Evolutionary conservation across 2,888 invertebrate species (phyloP).

Genomic region (Acanthacorydalis orientalis): DNA sequence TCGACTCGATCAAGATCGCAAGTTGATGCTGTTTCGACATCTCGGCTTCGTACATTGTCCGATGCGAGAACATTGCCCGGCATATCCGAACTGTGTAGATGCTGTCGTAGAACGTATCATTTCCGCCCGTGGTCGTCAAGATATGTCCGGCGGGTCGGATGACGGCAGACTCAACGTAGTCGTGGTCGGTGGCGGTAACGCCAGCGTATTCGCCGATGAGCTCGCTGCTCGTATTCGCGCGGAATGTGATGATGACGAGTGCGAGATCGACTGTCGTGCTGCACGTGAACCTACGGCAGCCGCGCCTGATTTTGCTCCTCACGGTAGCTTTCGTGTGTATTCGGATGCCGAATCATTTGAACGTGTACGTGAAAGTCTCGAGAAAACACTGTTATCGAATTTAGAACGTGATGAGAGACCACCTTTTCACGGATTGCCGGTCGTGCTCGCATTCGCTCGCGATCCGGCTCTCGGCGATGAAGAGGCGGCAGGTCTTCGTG

Average conservation of each 20-base stretch:
- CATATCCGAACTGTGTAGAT: slow-evolving; percentile 69
- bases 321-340: slow-evolving; percentile 81
- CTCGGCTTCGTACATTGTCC: slow-evolving; percentile 92
- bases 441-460: slow-evolving; percentile 81
- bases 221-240: slow-evolving; percentile 72
- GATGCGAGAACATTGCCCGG: slow-evolving; percentile 85
- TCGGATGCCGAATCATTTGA: slow-evolving; percentile 84
- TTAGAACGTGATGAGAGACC: slow-evolving; percentile 77
- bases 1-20: slow-evolving; percentile 85
- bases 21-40: slow-evolving; percentile 87
- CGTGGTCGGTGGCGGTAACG: slow-evolving; percentile 50
- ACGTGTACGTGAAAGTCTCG: slow-evolving; percentile 77
- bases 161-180: slow-evolving; percentile 71
- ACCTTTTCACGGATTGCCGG: slow-evolving; percentile 72
- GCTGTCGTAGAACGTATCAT: slow-evolving; percentile 55
- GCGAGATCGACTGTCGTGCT: slow-evolving; percentile 60
- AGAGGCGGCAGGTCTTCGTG: slow-evolving; percentile 67
- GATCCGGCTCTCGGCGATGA: slow-evolving; percentile 70
- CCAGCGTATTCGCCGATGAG: slow-evolving; percentile 68
- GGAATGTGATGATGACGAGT: slow-evolving; percentile 77
- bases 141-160: slow-evolving; percentile 40
- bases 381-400: slow-evolving; percentile 78
- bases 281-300: slow-evolving; percentile 20
- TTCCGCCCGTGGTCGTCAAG: slow-evolving; percentile 46
- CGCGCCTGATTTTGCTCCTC: slow-evolving; percentile 59